Base-by-base conservation (phyloP, 2,888 invertebrate genomes). In the Drosophila eohydei region DNA sequence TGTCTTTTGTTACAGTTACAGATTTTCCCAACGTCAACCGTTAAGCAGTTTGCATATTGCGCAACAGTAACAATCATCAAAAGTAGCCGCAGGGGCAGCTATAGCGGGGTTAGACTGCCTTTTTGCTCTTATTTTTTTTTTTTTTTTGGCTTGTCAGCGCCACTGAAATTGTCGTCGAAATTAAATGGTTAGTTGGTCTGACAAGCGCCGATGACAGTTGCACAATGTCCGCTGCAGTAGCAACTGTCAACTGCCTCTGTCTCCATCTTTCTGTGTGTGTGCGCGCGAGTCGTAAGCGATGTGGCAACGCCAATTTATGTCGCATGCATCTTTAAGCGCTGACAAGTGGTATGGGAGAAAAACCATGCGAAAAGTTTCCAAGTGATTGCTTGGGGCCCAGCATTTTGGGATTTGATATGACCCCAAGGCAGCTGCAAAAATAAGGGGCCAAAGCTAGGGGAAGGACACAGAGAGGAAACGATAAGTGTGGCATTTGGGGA, bases 81-180 rank as follows among this genome's bases (percentile, higher is more conserved):
- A 67, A 71, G 41, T 61, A 73, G 56, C 48, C 38, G 58, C 30
- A 8, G 34, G 38, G 51, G 44, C 8, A 51, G 50, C 50, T n/a
- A 9, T 14, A 32, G 38, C 48, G 50, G 34, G 51, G 34, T 34
- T 34, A 30, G n/a, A 44, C 41, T 54, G 38, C 40, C 41, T 58
- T 32, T 76, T 76, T 72, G 74, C 54, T 71, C 56, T 73, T 41
- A 52, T 66, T 78, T 64, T 61, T 30, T 21, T 32, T 30, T 36
- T 16, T 50, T 34, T 34, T 16, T 69, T 61, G 30, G 44, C 38
- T 71, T 59, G 71, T 63, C 60, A 68, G 68, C 76, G 68, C 76
- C 71, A 83, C 88, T 80, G 77, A 84, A 84, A 83, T 83, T 78
- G 88, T 86, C 88, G 86, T 74, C 75, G 74, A 88, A 84, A 85